These are phyloP conservation scores for Dasypolia templi DNA, from an alignment of 2,888 invertebrate genomes.

Conservation along the genomic window DNA sequence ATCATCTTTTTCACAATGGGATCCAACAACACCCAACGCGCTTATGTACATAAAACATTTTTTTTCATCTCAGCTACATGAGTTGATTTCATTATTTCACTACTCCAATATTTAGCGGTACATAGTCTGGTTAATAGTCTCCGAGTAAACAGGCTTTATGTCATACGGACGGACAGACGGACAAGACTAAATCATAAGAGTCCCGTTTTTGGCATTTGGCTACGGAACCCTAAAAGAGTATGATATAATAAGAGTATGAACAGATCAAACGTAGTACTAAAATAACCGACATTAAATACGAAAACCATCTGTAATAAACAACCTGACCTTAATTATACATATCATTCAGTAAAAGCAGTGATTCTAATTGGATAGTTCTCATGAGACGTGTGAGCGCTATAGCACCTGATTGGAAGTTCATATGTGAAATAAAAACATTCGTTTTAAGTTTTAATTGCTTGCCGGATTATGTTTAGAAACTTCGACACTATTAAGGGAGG, in stretches of 20 bases:
- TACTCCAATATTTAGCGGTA: not conserved
- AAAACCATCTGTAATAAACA: not conserved
- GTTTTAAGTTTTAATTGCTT: slow-evolving; percentile 33
- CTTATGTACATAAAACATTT: not conserved
- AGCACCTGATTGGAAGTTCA: slow-evolving; percentile 38
- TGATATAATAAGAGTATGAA: not conserved
- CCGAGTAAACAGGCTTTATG: not conserved
- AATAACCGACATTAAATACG: not conserved
- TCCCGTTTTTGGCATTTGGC: too few relatives aligned
- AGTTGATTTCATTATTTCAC: not conserved
- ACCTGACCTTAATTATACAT: slow-evolving; percentile 42
- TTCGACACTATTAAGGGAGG: not conserved
- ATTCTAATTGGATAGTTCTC: slow-evolving; percentile 43
- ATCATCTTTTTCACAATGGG: not conserved
- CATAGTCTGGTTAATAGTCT: too few relatives aligned
- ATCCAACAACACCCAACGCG: too few relatives aligned
- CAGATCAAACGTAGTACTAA: slow-evolving; percentile 29
- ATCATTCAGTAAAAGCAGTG: slow-evolving; percentile 37
- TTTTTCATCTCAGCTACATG: not conserved
- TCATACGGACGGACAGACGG: not conserved
- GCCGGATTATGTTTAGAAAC: not conserved
- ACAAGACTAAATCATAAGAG: not conserved
- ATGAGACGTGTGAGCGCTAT: slow-evolving; percentile 28
- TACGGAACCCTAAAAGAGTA: not conserved
- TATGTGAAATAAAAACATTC: slow-evolving; percentile 17